Base-by-base conservation (phyloP, 2,888 invertebrate genomes). In the Pocota personata region DNA sequence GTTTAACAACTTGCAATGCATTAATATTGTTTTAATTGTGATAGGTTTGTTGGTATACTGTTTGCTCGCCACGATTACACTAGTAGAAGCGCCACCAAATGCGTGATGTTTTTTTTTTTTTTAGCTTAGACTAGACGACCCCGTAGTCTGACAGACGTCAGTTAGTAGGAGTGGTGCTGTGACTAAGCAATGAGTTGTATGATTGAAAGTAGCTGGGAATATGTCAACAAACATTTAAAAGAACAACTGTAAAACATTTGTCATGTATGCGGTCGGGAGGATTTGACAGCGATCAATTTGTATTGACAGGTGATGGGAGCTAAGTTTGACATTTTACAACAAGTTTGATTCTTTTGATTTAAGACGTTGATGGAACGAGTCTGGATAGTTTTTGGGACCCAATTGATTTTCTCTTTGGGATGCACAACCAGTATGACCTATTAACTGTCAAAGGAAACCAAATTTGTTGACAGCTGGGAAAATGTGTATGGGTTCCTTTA, bases 11-110 rank as follows among this genome's bases (percentile, higher is more conserved):
- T 27, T 55, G 64, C 27, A 37, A 35, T 58, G 71, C 77, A 78
- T 62, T 57, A 69, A 79, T 40, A 16, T 73, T 30, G 72, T 67
- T 78, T 73, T 60, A 55, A 78, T 83, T 78, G 79, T 78, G 67
- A 30, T 67, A 83, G 83, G 78, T 66, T n/a, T 10, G 16, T 21
- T 52, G 7, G 12, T 12, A 24, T 27, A 10, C 32, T 3, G 21
- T 8, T 6, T 8, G 14, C 7, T 16, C 72, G 66, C 78, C 77
- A 72, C 43, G 7, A 55, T 66, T 67, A 24, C 24, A 24, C 24
- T 24, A 3, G 24, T 2, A 4, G 24, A 24, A 24, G 24, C 24
- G 24, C 24, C 77, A 77, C 50, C 10, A 55, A 58, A 72, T 67
- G 48, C 48, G 48, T 58, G 64, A 66, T 76, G 12, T 12, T 40